Evolutionary conservation across 2,888 invertebrate species (phyloP), one percentile per base, ranked within the genome.

Genomic region (Eulithis prunata): DNA sequence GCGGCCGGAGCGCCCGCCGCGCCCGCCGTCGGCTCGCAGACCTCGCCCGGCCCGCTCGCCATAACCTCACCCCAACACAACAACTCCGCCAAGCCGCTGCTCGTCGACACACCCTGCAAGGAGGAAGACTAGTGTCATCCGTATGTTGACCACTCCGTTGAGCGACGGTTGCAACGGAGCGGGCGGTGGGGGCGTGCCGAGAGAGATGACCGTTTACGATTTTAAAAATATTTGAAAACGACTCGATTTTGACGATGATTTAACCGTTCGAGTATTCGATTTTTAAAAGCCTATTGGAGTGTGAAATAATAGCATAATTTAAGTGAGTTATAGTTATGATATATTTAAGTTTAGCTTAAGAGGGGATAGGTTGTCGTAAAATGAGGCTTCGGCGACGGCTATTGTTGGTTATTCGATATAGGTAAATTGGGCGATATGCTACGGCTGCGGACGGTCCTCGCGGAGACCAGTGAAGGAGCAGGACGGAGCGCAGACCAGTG

Each of bases 31-130:
- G 82, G 81, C 45, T 73, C 80, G 51, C 75, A 81, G 64, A 71
- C 75, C 45, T 75, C 83, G 53, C 85, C 84, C 47, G n/a, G 71
- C 83, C 81, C 83, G 46, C 70, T 87, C 88, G 12, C 88, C 86
- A 69, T 75, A 87, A 43, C 72, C 85, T 69, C 83, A 85, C 57
- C 86, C 61, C 88, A 82, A 74, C 90, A 90, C 74, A 79, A 85
- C 41, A 81, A 86, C 61, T 75, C 85, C 21, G 80, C 87, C 55
- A 92, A 91, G 76, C 92, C 92, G 66, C 82, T 92, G 71, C 85
- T 92, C 57, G 93, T 93, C 53, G 92, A 92, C 74, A 90, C 91
- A 41, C 90, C 90, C 36, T 89, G 89, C 77, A 91, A 87, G 46
- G 92, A 92, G 79, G 92, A 93, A 79, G 89, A 92, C 70, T 91